phyloP scores from a whole-genome alignment of 1,140 invertebrate species.

The Monomorium pharaonis region DNA sequence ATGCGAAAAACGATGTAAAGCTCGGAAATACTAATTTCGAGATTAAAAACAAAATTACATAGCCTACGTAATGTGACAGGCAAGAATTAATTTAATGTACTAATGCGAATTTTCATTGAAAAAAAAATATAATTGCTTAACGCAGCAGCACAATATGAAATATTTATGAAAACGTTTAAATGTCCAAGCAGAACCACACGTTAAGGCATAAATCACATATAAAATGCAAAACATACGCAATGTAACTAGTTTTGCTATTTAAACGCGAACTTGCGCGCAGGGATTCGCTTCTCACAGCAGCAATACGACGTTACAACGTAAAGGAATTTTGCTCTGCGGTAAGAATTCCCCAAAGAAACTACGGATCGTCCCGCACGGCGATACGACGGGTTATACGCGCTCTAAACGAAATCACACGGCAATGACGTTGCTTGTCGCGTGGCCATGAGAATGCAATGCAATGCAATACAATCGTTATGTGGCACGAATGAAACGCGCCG shows the following conservation, averaged over 20 bases:
- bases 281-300: not conserved
- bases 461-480: not conserved
- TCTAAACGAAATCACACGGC: not conserved
- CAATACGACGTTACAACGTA: not conserved
- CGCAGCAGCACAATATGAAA: not conserved
- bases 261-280: not conserved
- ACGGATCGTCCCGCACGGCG: not conserved
- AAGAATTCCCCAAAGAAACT: conserved; percentile 14
- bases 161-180: conserved; percentile 1
- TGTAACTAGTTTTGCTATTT: not conserved
- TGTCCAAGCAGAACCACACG: not conserved
- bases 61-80: not conserved
- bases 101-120: not conserved
- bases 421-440: not conserved
- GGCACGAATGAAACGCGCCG: not conserved
- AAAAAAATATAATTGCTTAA: not conserved
- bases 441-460: not conserved
- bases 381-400: not conserved
- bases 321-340: not conserved
- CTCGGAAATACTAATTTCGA: not conserved
- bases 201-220: too few species aligned
- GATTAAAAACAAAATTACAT: not conserved
- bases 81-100: not conserved
- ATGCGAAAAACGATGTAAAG: not conserved
- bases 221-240: not conserved